Evolutionary conservation across 35 echinoderm and acorn worm species (phyloP), one percentile per base, ranked within the genome.

Genomic region (Nesometra sesokonis): DNA sequence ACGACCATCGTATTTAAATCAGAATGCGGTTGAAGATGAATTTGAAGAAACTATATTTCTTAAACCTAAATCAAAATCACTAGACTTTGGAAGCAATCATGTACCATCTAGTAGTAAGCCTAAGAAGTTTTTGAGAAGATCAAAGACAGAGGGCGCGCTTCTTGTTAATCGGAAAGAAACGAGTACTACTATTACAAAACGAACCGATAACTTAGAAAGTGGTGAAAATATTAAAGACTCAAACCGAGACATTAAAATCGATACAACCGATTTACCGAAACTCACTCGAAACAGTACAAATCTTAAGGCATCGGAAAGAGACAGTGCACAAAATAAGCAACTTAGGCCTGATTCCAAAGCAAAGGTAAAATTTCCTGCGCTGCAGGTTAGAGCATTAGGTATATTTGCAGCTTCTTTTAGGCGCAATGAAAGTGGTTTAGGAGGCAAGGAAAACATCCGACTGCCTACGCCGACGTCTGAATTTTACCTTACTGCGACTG

Each of bases 381-480:
- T 92, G 32, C 88, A 92, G 80, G 57, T 92, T n/a, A 84, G 47
- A 80, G 86, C 91, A 15, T 82, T 92, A 27, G 91, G 91, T 27
- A 76, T 88, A 0, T 92, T 92, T 80, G 91, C 91, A 31, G 81
- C 81, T 29, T 78, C 91, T 81, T 34, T 29, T 31, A 67, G 21
- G 23, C 52, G 52, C 23, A 67, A 67, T 67, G 52, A 67, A 67
- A 9, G 21, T 2, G 21, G 23, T 67, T 1, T 67, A 15, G 39
- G 5, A 67, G 9, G 9, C 23, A 67, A 67, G 23, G 52, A 27
- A 11, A 67, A 67, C 52, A 67, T 27, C 52, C 8, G 23, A 11
- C 23, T 67, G 23, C 52, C 52, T 17, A 13, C 52, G 23, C 52
- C 52, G 23, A 67, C 21, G 23, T 1, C 8, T 13, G 52, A 27